These are phyloP conservation scores for Clinocottus analis DNA, from an alignment of 2,113 vertebrate genomes.

Conservation along the genomic window DNA sequence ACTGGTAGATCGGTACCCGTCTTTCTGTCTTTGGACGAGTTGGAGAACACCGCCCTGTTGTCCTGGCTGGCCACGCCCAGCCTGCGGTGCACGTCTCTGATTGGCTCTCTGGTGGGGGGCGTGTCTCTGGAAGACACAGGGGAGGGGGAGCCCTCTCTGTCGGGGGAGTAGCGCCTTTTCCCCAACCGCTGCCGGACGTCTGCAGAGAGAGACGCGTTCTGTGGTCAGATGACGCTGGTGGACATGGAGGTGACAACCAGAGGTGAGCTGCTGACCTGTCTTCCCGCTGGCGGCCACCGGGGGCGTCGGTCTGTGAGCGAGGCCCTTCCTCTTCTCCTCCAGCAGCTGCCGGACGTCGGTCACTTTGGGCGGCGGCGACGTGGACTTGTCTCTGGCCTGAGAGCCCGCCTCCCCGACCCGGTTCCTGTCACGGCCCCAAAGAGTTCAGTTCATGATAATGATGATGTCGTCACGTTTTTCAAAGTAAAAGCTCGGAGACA, in stretches of 20 bases:
- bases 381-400: conserved; percentile 79
- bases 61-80: conserved; percentile 89
- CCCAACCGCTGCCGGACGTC: conserved; percentile 94
- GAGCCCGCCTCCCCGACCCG: conserved; percentile 82
- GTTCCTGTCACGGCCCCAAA: conserved; percentile 75
- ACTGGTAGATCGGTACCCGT: too few relatives aligned
- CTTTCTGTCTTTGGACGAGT: conserved; percentile 90
- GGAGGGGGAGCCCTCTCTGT: conserved; percentile 79
- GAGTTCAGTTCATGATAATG: background rate
- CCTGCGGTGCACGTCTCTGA: conserved; percentile 93
- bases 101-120: conserved; percentile 85
- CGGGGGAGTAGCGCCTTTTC: conserved; percentile 92
- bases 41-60: conserved; percentile 83
- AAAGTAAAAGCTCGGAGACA: too few relatives aligned
- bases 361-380: conserved; percentile 84
- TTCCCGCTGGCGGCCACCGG: conserved; percentile 77
- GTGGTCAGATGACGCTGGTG: background rate
- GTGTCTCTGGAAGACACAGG: conserved; percentile 70
- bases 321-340: conserved; percentile 93
- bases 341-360: conserved; percentile 91
- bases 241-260: background rate
- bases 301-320: conserved; percentile 73
- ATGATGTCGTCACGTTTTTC: too few relatives aligned
- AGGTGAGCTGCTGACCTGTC: conserved; percentile 82
- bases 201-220: too few relatives aligned